Conservation (phyloP, 2,888 invertebrate species). For the Zaprionus lineosus region DNA sequence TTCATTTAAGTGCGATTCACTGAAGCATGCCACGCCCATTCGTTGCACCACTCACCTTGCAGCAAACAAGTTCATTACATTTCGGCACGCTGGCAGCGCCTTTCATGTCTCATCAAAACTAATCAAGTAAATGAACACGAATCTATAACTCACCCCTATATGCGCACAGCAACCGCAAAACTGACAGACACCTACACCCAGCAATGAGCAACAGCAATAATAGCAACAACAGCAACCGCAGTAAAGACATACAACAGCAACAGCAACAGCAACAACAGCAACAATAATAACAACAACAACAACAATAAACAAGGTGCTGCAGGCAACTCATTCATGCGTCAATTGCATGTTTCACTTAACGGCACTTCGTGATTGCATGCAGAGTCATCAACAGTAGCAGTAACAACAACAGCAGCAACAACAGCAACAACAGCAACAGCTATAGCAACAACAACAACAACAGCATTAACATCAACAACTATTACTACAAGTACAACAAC, state of each 20-base stretch:
- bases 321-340: constrained; percentile 72
- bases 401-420: constrained; percentile 11
- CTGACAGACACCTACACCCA: constrained; percentile 53
- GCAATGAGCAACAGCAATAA: constrained; percentile 5
- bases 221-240: constrained; percentile 32
- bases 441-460: background rate
- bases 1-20: constrained; percentile 10
- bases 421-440: constrained; percentile 1
- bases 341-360: constrained; percentile 78
- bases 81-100: constrained; percentile 66
- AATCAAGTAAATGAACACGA: constrained; percentile 78
- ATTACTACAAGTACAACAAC: background rate
- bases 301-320: constrained; percentile 45
- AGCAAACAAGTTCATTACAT: constrained; percentile 63
- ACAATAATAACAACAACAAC: constrained; percentile 18
- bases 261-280: constrained; percentile 34
- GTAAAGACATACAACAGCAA: constrained; percentile 14
- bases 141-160: constrained; percentile 51
- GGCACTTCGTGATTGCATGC: constrained; percentile 78
- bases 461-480: background rate
- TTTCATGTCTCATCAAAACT: constrained; percentile 78
- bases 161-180: constrained; percentile 60
- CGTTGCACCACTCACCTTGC: constrained; percentile 9
- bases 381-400: constrained; percentile 28
- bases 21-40: constrained; percentile 21